Conservation (phyloP, 2,888 invertebrate species). For the Pimpla rufipes region DNA sequence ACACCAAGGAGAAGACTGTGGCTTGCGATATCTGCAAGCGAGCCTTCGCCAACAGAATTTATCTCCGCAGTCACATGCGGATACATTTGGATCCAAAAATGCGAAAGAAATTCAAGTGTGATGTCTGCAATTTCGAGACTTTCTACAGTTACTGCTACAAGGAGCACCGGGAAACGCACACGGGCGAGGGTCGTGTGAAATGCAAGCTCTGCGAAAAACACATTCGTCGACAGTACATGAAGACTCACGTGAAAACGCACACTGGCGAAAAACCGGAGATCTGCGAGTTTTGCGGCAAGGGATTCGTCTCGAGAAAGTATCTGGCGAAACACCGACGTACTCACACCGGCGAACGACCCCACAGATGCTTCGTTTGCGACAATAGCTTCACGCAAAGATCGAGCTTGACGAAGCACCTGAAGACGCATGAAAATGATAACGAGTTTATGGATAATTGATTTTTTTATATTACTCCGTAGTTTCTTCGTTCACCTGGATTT, state of each 20-base stretch:
- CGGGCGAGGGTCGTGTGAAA: constrained; percentile 81
- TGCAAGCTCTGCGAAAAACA: constrained; percentile 84
- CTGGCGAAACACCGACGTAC: constrained; percentile 76
- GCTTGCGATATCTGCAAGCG: constrained; percentile 83
- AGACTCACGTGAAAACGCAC: constrained; percentile 78
- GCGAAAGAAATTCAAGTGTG: constrained; percentile 87
- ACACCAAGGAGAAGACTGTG: constrained; percentile 75
- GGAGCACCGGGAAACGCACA: constrained; percentile 84
- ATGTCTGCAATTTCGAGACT: constrained; percentile 84
- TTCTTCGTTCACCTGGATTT: too few species aligned
- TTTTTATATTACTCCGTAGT: too few species aligned
- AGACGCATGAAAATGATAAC: constrained; percentile 69
- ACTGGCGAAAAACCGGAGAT: constrained; percentile 80
- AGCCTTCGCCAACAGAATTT: constrained; percentile 86
- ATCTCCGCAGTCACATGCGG: constrained; percentile 86
- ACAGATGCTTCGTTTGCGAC: constrained; percentile 81
- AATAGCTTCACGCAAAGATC: constrained; percentile 82
- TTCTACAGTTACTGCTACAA: constrained; percentile 84
- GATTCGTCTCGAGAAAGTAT: constrained; percentile 77
- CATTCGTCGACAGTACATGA: constrained; percentile 80
- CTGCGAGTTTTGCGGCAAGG: constrained; percentile 80
- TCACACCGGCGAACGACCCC: constrained; percentile 79
- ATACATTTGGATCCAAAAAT: constrained; percentile 78
- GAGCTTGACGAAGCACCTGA: constrained; percentile 81
- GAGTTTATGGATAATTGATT: constrained; percentile 17